Base-by-base conservation (phyloP, 2,888 invertebrate genomes). In the Silvanus unidentatus region DNA sequence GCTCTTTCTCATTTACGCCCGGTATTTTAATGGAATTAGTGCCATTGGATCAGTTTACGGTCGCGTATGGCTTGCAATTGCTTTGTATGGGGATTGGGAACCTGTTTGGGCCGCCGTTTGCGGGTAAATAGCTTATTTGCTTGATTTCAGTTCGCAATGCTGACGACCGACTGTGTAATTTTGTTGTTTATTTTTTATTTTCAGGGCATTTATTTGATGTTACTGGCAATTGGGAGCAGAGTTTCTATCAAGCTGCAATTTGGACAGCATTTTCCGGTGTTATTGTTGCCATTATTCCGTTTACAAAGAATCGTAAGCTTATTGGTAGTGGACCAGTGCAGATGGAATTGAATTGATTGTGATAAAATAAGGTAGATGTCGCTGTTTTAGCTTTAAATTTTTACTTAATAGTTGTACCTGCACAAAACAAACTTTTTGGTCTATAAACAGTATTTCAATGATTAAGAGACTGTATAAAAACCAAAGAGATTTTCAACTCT, bases 41-140 rank as follows among this genome's bases (percentile, higher is more conserved):
- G 30, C 91, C 93, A 6, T 72, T 96, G 66, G 92, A 94, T 65
- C 81, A 89, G 55, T 94, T 97, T 67, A 93, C 95, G 3, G 84
- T 86, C 44, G 94, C 94, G 11, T 97, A 95, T 70, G 96, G 96
- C 13, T 72, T 97, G 55, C 84, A 89, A 55, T 75, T 94, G 57
- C 74, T 96, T 44, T 88, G 91, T 50, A 93, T 96, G 72, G 97
- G 97, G 6, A 82, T 96, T 49, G 95, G 94, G 3, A 93, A 93
- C 73, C 77, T 96, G 36, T 75, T 89, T 48, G 97, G 96, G 42
- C 97, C 97, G 4, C 94, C 95, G 0, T 71, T 94, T 46, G 93
- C 92, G 62, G 96, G 96, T 82, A 61, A 49, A 47, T 41, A 10
- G 28, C 10, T 28, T 28, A 28, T 28, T 28, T 28, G 10, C 8